phyloP scores from a whole-genome alignment of 2,888 invertebrate species.

The Melitaea athalia region DNA sequence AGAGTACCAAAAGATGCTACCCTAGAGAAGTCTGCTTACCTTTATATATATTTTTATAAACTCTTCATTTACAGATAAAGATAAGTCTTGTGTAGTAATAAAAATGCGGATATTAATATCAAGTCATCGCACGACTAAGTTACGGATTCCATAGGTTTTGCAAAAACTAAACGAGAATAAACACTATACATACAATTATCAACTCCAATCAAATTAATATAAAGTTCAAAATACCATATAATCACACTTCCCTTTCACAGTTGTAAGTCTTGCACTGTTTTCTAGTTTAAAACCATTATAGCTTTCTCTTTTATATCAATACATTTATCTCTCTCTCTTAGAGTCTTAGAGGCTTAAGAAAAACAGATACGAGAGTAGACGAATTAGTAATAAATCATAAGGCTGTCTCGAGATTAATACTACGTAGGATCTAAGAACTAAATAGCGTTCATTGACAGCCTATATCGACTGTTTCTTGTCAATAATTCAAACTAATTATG shows the following conservation, averaged over 20 bases:
- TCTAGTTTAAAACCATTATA: slow-evolving; percentile 25
- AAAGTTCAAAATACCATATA: slow-evolving; percentile 8
- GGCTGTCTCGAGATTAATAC: slow-evolving; percentile 14
- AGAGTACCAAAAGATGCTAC: no score
- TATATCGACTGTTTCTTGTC: slow-evolving; percentile 3
- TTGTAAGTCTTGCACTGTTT: slow-evolving; percentile 21
- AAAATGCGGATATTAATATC: slow-evolving; percentile 29
- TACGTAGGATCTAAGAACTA: slow-evolving; percentile 8
- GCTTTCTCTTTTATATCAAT: slow-evolving; percentile 30
- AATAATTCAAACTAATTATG: neutral
- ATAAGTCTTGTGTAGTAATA: slow-evolving; percentile 3
- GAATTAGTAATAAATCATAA: slow-evolving; percentile 31
- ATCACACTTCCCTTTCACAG: slow-evolving; percentile 21
- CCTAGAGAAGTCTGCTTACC: no score
- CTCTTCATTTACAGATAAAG: neutral
- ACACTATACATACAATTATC: neutral
- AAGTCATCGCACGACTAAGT: slow-evolving; percentile 19
- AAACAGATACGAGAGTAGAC: slow-evolving; percentile 26
- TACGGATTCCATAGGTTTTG: slow-evolving; percentile 29
- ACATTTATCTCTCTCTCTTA: slow-evolving; percentile 27
- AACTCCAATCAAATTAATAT: neutral
- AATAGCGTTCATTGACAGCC: slow-evolving; percentile 5
- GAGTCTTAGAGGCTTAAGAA: slow-evolving; percentile 18
- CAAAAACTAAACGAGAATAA: slow-evolving; percentile 20
- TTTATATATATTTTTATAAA: neutral